phyloP scores from a whole-genome alignment of 2,888 invertebrate genomes.

The Drosophila macrospina region DNA sequence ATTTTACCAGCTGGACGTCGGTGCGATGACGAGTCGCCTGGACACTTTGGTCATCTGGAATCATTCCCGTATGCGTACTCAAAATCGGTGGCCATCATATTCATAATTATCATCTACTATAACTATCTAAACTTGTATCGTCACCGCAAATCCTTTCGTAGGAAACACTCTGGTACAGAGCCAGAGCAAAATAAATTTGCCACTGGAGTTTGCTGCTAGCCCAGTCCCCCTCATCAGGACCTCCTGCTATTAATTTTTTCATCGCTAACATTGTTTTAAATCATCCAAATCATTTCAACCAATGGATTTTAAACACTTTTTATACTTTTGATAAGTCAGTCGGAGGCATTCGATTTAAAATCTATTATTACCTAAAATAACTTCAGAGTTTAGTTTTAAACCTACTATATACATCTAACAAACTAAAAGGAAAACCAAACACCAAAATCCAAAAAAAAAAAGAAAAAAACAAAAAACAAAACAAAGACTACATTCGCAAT shows the following conservation, averaged over 20 bases:
- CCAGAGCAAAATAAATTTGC: slow-evolving; percentile 22
- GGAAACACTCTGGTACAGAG: slow-evolving; percentile 76
- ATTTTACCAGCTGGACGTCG: slow-evolving; percentile 21
- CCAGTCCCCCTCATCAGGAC: slow-evolving; percentile 11
- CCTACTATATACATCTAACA: slow-evolving; percentile 46
- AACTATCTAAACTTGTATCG: slow-evolving; percentile 84
- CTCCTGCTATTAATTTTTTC: slow-evolving; percentile 15
- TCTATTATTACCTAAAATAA: slow-evolving; percentile 58
- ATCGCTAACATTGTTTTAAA: slow-evolving; percentile 37
- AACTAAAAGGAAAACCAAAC: background rate
- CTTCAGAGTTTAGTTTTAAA: slow-evolving; percentile 76
- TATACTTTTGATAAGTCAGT: slow-evolving; percentile 81
- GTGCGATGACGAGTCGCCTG: slow-evolving; percentile 14
- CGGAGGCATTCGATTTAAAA: slow-evolving; percentile 81
- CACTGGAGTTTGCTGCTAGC: slow-evolving; percentile 59
- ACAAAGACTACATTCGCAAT: slow-evolving; percentile 77
- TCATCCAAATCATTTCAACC: slow-evolving; percentile 52
- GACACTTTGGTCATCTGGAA: slow-evolving; percentile 26
- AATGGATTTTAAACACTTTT: slow-evolving; percentile 81
- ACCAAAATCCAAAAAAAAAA: too few species aligned
- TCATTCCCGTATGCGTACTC: slow-evolving; percentile 46
- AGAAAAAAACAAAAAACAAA: slow-evolving; percentile 17
- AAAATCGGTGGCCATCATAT: slow-evolving; percentile 51
- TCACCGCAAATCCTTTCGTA: slow-evolving; percentile 85
- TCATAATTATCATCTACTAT: slow-evolving; percentile 82